Evolutionary conservation across 2,797 vertebrate species (phyloP).

Genomic region (Acipenser transmontanus): DNA sequence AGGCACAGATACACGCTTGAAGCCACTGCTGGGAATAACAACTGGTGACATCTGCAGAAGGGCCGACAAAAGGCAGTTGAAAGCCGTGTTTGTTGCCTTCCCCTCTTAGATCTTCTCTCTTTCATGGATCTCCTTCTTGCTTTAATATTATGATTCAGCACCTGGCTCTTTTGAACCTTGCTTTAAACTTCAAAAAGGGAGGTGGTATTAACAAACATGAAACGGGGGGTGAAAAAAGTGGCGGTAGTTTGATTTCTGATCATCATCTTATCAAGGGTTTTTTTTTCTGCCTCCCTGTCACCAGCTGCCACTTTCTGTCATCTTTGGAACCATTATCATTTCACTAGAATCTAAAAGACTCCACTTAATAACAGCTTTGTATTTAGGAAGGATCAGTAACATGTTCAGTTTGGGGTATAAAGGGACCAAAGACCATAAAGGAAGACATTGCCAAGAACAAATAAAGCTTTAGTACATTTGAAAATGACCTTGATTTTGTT

Average conservation of each 20-base stretch:
- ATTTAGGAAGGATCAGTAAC: slow-evolving; percentile 70
- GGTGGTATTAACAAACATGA: slow-evolving; percentile 88
- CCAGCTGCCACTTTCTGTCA: slow-evolving; percentile 75
- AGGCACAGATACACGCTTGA: slow-evolving; percentile 91
- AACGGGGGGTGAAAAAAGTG: slow-evolving; percentile 37
- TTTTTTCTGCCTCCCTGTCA: too few relatives aligned
- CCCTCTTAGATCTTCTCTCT: slow-evolving; percentile 75
- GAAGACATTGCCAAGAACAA: slow-evolving; percentile 57
- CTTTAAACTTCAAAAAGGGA: slow-evolving; percentile 82
- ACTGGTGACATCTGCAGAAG: slow-evolving; percentile 99
- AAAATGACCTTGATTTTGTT: slow-evolving; percentile 63
- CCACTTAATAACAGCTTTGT: slow-evolving; percentile 81
- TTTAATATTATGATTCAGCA: slow-evolving; percentile 88
- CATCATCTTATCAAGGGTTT: slow-evolving; percentile 70
- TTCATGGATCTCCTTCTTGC: slow-evolving; percentile 76
- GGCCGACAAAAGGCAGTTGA: slow-evolving; percentile 98
- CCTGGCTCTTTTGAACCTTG: slow-evolving; percentile 84
- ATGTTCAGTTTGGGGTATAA: slow-evolving; percentile 62
- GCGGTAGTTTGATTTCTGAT: slow-evolving; percentile 79
- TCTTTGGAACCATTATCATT: slow-evolving; percentile 81
- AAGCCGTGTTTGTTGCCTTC: slow-evolving; percentile 80
- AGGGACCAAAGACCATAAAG: slow-evolving; percentile 60
- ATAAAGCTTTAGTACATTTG: slow-evolving; percentile 48
- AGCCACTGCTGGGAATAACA: slow-evolving; percentile 96
- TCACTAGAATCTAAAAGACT: slow-evolving; percentile 80